Base-by-base conservation (phyloP, 2,888 invertebrate species). In the Molorchus minor region DNA sequence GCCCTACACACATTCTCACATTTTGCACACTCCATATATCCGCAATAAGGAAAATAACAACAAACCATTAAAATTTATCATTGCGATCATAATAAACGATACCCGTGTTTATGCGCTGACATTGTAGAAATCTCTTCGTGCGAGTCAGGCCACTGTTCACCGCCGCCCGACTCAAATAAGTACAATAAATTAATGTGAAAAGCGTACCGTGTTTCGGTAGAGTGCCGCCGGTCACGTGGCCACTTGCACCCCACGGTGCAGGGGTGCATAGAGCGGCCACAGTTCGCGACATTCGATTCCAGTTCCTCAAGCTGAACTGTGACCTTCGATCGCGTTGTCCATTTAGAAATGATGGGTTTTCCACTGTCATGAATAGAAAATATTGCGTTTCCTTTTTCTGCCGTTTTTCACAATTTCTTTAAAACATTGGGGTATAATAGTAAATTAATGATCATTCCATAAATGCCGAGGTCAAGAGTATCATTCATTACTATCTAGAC, bases 1-100 rank as follows among this genome's bases (percentile, higher is more conserved):
- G n/a, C n/a, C n/a, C n/a, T n/a, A n/a, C n/a, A n/a, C n/a, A n/a
- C n/a, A n/a, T 33, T 33, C 63, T 61, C 63, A 65, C 62, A 61
- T 51, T 57, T 51, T 38, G 29, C 59, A 40, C 55, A 20, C 36
- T 16, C 56, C 19, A 49, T 41, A 12, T 36, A 55, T 30, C 36
- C 35, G 20, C 35, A 56, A 38, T 41, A 46, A 57, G 33, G 53
- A 63, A 65, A 68, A 63, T 60, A 64, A 67, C 64, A 69, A 69
- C 65, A 69, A 67, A 65, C 63, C 65, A 67, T 70, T 68, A 65
- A 67, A 61, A 65, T 65, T 61, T 65, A 67, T 70, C 69, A 61
- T 66, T 61, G 47, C 59, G 60, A 67, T 70, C 66, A 62, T 49
- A 60, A 64, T 61, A 63, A 52, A 64, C 47, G 59, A 55, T 62